A percentile compares a stretch with the other conserved stretches of the same genome.
These are phyloP conservation scores for Denticeps clupeoides DNA, from an alignment of 2,797 vertebrate species.

Conservation along the genomic window DNA sequence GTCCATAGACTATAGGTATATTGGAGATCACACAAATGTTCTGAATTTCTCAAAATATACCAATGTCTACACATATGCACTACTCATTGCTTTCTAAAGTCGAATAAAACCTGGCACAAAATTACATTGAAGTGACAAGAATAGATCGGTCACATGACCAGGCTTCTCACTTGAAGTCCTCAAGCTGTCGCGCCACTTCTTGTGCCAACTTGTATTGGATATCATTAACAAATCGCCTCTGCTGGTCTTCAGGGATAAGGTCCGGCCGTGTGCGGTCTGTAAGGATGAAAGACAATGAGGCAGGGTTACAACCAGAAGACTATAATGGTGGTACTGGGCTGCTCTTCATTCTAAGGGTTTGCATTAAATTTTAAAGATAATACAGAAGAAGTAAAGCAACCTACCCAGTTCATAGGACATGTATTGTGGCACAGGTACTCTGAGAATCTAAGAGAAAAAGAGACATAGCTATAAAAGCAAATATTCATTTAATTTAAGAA, in stretches of 20 bases:
- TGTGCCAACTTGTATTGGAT: conserved; percentile 50
- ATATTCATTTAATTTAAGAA: too few relatives aligned
- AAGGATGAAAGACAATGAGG: not conserved
- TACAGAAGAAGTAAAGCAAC: conserved; percentile 20
- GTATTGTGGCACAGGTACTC: conserved; percentile 45
- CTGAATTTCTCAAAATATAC: too few relatives aligned
- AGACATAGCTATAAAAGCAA: not conserved
- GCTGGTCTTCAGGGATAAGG: conserved; percentile 62
- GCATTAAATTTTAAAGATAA: not conserved
- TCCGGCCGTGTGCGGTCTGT: conserved; percentile 73
- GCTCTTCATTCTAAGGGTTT: too few relatives aligned
- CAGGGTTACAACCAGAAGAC: not conserved
- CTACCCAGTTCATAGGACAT: conserved; percentile 69
- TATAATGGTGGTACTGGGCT: too few relatives aligned
- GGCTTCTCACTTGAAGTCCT: conserved; percentile 71
- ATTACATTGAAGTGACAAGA: too few relatives aligned
- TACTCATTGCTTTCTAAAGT: too few relatives aligned
- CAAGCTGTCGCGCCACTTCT: conserved; percentile 68
- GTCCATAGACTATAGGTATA: too few relatives aligned
- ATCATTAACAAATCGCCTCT: conserved; percentile 53
- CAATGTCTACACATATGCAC: too few relatives aligned
- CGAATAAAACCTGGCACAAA: too few relatives aligned
- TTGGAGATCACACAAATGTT: too few relatives aligned
- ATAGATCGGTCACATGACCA: too few relatives aligned
- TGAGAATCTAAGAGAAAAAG: conserved; percentile 58